Conservation (phyloP, 2,797 vertebrate genomes). For the Poliocrania exsul region DNA sequence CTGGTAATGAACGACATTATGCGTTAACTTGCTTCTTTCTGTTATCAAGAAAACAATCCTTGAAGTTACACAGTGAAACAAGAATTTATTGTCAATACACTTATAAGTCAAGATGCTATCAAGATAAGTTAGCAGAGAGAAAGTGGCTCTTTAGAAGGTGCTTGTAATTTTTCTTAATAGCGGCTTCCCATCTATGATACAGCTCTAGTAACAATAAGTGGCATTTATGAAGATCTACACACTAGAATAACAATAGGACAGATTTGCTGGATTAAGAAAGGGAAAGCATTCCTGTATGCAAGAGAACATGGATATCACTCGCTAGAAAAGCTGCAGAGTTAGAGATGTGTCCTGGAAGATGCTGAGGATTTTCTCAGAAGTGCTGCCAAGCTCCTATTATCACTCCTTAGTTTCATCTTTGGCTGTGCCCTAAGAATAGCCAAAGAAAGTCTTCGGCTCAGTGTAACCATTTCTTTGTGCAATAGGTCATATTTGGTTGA, state of each 20-base stretch:
- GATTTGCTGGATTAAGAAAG: not conserved
- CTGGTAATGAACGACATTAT: not conserved
- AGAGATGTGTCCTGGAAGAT: not conserved
- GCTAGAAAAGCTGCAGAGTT: not conserved
- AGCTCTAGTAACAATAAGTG: not conserved
- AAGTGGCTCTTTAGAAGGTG: not conserved
- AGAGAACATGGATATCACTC: not conserved
- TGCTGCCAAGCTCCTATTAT: not conserved
- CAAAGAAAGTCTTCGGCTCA: not conserved
- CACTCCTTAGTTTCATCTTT: not conserved
- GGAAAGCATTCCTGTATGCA: not conserved
- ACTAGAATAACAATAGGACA: not conserved
- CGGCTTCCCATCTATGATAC: not conserved
- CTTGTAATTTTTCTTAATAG: constrained; percentile 20
- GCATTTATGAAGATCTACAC: not conserved
- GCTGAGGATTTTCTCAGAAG: not conserved
- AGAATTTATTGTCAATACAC: constrained; percentile 46
- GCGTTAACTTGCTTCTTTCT: not conserved
- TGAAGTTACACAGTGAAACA: constrained; percentile 5
- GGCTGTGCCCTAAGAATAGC: not conserved
- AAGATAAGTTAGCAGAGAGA: not conserved
- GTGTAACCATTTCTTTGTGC: not conserved
- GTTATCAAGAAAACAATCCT: not conserved
- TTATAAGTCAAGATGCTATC: not conserved
- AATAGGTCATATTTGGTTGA: not conserved